Percentiles rank a stretch among this genome's conserved stretches.
phyloP scores from a whole-genome alignment of 1,140 invertebrate species.

The Calosoma granatense region DNA sequence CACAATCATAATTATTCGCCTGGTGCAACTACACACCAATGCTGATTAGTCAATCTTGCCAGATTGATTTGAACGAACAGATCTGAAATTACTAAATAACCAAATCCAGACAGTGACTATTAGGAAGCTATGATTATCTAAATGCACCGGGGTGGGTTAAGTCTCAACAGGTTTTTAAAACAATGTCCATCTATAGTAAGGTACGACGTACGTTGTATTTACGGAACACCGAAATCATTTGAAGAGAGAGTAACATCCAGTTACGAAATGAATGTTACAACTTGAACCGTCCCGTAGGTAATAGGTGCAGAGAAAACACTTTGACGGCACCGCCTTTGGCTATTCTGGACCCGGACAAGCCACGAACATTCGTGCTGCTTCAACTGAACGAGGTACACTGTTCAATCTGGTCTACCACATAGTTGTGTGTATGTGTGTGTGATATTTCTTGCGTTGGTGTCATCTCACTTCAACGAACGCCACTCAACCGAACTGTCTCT shows the following conservation, averaged over 20 bases:
- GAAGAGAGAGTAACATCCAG: too few relatives aligned
- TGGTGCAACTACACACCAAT: too few relatives aligned
- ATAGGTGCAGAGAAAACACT: slow-evolving; percentile 14
- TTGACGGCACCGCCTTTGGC: slow-evolving; percentile 12
- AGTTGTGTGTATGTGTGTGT: slow-evolving; percentile 1
- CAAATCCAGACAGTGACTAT: neutral
- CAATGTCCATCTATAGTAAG: too few relatives aligned
- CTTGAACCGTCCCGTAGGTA: too few relatives aligned
- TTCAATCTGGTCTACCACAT: too few relatives aligned
- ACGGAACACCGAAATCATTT: too few relatives aligned
- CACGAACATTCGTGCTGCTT: neutral
- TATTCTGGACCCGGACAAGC: neutral
- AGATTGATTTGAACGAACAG: neutral
- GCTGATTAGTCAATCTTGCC: neutral
- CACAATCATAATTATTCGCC: too few relatives aligned
- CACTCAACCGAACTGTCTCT: neutral
- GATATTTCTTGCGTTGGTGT: slow-evolving; percentile 6
- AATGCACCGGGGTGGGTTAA: neutral
- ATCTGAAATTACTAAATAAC: neutral
- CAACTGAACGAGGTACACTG: too few relatives aligned
- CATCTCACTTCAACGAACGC: neutral
- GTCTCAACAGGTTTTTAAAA: neutral
- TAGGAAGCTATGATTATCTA: neutral
- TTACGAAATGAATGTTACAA: too few relatives aligned
- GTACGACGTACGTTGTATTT: too few relatives aligned